phyloP scores from a whole-genome alignment of 2,797 vertebrate species.

The Neosilurus hyrtlii region DNA sequence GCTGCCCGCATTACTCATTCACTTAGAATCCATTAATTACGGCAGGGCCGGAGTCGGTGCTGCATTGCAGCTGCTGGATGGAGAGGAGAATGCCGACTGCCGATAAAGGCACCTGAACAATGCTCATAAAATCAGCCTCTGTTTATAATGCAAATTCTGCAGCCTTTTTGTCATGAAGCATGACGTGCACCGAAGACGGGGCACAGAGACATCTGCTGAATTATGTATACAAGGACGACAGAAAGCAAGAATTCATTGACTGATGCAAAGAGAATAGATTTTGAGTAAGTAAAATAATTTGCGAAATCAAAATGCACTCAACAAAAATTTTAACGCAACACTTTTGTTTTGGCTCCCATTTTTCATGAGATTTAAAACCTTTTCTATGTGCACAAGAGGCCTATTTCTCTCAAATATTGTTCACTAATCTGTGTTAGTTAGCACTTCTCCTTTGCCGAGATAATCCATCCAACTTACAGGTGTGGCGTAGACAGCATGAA shows the following conservation, averaged over 20 bases:
- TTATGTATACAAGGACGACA: constrained; percentile 34
- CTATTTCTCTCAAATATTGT: too few species aligned
- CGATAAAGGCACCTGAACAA: constrained; percentile 37
- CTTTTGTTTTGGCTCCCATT: too few species aligned
- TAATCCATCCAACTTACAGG: too few species aligned
- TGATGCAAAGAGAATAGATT: background rate
- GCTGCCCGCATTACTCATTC: constrained; percentile 49
- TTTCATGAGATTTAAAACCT: too few species aligned
- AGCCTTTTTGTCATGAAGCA: constrained; percentile 30
- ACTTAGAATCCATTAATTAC: constrained; percentile 53
- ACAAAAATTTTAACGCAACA: too few species aligned
- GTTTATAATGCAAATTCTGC: constrained; percentile 33
- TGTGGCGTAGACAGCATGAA: too few species aligned
- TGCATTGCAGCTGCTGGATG: constrained; percentile 54
- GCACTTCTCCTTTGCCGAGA: too few species aligned
- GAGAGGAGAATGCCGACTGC: constrained; percentile 27
- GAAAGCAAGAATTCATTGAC: constrained; percentile 22
- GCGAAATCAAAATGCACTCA: too few species aligned
- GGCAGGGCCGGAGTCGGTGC: constrained; percentile 41
- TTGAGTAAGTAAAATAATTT: too few species aligned
- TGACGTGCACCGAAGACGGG: constrained; percentile 24
- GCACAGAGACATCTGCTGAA: constrained; percentile 46
- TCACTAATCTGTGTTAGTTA: too few species aligned
- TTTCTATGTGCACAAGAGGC: too few species aligned
- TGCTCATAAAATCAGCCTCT: constrained; percentile 45